Evolutionary conservation across 1,140 invertebrate genomes (phyloP), one percentile per base, ranked within the genome.

Genomic region (Pachypsylla venusta): DNA sequence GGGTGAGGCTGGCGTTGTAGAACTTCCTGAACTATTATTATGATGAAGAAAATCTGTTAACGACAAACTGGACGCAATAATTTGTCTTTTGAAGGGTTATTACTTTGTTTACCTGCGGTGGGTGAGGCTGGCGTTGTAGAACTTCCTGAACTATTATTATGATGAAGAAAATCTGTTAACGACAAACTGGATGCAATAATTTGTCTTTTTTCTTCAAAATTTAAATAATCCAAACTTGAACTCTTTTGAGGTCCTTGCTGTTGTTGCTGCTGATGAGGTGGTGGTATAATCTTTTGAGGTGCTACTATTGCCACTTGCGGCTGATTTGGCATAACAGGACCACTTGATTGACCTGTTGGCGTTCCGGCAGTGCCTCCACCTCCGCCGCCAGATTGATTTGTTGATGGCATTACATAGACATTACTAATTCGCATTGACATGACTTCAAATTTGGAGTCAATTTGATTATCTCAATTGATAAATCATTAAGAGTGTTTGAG

Each of bases 191-290:
- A 89, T 4, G 88, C 88, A 59, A 93, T 91, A 62, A 91, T 75
- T 73, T 89, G 85, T 60, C 87, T 75, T 72, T 89, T 89, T 74
- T 93, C 88, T 71, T 91, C 86, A 69, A 91, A 93, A 73, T 91
- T 90, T 25, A 91, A 77, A 71, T 87, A 87, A 74, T 92, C 89
- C 74, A 91, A 77, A 64, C 85, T 89, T 69, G 83, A 87, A 71
- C 86, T 88, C 62, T 87, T 74, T 65, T 85, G 83, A 4, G 83
- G 81, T n/a, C n/a, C n/a, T n/a, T n/a, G n/a, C n/a, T n/a, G 2
- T 76, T 76, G 14, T 58, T 2, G 65, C 59, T n/a, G 61, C 59
- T 12, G 54, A 62, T 16, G 40, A 61, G 54, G 13, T 12, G 48
- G 25, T 28, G 40, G 40, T 16, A 22, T 39, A 58, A 54, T 54